Evolutionary conservation across 2,113 vertebrate species (phyloP).

Genomic region (Entelurus aequoreus): DNA sequence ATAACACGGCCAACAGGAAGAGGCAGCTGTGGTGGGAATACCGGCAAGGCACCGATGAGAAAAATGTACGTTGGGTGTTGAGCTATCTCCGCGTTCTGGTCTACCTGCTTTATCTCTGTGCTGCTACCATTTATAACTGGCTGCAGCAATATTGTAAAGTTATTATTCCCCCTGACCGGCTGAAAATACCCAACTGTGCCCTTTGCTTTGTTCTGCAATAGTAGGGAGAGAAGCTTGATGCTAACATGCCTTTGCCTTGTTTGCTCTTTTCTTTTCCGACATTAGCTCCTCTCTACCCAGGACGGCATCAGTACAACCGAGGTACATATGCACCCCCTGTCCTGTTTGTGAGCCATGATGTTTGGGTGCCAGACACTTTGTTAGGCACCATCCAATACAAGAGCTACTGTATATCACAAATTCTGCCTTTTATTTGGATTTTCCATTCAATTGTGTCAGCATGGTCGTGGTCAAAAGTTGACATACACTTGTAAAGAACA

Average conservation of each 20-base stretch:
- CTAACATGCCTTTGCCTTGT: slow-evolving; percentile 62
- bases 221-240: slow-evolving; percentile 57
- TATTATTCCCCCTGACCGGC: slow-evolving; percentile 29
- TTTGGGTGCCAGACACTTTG: too few species aligned
- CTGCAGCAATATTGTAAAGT: too few species aligned
- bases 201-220: slow-evolving; percentile 55
- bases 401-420: too few species aligned
- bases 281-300: slow-evolving; percentile 90
- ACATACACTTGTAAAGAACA: too few species aligned
- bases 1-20: slow-evolving; percentile 77
- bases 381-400: too few species aligned
- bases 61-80: slow-evolving; percentile 75
- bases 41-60: slow-evolving; percentile 85
- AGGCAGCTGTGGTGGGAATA: slow-evolving; percentile 86
- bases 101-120: too few species aligned
- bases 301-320: slow-evolving; percentile 93
- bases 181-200: slow-evolving; percentile 32
- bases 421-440: too few species aligned
- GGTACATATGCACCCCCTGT: slow-evolving; percentile 56
- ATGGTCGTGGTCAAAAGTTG: too few species aligned
- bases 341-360: too few species aligned
- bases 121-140: too few species aligned
- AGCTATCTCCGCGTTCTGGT: too few species aligned
- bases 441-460: too few species aligned
- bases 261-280: slow-evolving; percentile 68